Conservation (phyloP, 1,140 invertebrate genomes). For the Trypoxylus dichotomus region DNA sequence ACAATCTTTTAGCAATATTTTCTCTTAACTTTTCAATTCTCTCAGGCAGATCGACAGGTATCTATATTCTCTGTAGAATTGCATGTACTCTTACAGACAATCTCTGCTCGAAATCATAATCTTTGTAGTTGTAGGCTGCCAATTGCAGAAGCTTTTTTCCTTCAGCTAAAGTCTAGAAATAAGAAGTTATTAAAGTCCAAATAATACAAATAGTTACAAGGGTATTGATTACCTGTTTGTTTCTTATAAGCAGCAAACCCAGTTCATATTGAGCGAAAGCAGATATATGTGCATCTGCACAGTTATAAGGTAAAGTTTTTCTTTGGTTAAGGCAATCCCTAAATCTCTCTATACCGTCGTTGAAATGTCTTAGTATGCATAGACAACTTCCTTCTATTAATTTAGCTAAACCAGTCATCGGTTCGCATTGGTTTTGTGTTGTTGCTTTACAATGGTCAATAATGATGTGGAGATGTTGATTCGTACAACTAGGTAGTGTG, state of each 20-base stretch:
- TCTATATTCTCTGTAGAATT: slow-evolving; percentile 54
- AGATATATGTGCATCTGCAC: slow-evolving; percentile 64
- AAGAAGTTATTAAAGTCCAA: slow-evolving; percentile 24
- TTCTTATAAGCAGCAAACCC: slow-evolving; percentile 58
- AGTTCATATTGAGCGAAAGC: slow-evolving; percentile 71
- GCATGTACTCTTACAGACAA: slow-evolving; percentile 65
- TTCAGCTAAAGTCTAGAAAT: slow-evolving; percentile 59
- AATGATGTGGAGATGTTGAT: slow-evolving; percentile 55
- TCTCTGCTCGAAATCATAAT: slow-evolving; percentile 71
- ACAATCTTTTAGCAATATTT: background rate
- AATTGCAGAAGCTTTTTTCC: slow-evolving; percentile 56
- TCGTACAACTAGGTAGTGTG: slow-evolving; percentile 64
- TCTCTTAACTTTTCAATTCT: background rate
- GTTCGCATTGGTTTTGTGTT: slow-evolving; percentile 51
- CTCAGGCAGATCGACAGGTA: background rate
- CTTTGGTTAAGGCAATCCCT: slow-evolving; percentile 57
- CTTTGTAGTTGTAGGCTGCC: slow-evolving; percentile 60
- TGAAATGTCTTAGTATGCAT: slow-evolving; percentile 53
- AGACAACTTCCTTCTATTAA: slow-evolving; percentile 59
- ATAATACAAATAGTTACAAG: slow-evolving; percentile 1
- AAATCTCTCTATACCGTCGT: slow-evolving; percentile 58
- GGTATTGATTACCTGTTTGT: slow-evolving; percentile 53
- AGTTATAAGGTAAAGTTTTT: slow-evolving; percentile 44
- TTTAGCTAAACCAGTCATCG: slow-evolving; percentile 60
- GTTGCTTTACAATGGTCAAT: slow-evolving; percentile 44